A percentile compares a stretch with the other conserved stretches of the same genome.
Evolutionary conservation across 2,888 invertebrate species (phyloP).

Genomic region (Phalangium opilio): DNA sequence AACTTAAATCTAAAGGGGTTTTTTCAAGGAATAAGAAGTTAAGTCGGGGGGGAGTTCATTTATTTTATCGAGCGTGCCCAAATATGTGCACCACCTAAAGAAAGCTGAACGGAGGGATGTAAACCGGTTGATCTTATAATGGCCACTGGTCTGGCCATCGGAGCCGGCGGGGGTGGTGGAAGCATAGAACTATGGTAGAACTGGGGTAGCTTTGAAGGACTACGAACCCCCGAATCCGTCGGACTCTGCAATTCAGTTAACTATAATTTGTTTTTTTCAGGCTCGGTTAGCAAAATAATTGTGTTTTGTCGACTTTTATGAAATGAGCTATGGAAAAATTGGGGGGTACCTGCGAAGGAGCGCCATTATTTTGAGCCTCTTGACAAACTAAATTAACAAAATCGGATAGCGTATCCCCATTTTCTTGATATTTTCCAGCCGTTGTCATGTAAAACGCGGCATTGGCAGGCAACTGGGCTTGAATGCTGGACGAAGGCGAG

Average conservation of each 20-base stretch:
- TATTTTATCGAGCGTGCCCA: too few relatives aligned
- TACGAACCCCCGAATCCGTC: conserved; percentile 31
- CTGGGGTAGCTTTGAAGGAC: conserved; percentile 43
- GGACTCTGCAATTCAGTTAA: conserved; percentile 32
- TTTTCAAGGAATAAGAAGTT: too few relatives aligned
- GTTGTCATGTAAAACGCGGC: conserved; percentile 11
- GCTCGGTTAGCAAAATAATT: too few relatives aligned
- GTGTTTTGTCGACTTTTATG: too few relatives aligned
- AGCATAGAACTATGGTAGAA: conserved; percentile 85
- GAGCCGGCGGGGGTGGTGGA: conserved; percentile 64
- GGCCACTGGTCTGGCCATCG: conserved; percentile 90
- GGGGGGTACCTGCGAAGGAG: conserved; percentile 1
- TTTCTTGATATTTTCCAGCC: conserved; percentile 58
- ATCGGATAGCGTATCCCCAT: conserved; percentile 80
- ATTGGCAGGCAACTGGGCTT: conserved; percentile 5
- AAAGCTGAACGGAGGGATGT: background rate
- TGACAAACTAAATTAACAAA: conserved; percentile 95
- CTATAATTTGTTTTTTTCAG: too few relatives aligned
- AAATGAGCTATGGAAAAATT: too few relatives aligned
- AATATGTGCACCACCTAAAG: too few relatives aligned
- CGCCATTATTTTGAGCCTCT: conserved; percentile 61
- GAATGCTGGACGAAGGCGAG: too few relatives aligned
- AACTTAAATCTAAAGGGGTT: conserved; percentile 13
- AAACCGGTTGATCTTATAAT: conserved; percentile 74
- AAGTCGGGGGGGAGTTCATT: too few relatives aligned